Evolutionary conservation across 2,888 invertebrate species (phyloP).

Genomic region (Caenorhabditis virilis): DNA sequence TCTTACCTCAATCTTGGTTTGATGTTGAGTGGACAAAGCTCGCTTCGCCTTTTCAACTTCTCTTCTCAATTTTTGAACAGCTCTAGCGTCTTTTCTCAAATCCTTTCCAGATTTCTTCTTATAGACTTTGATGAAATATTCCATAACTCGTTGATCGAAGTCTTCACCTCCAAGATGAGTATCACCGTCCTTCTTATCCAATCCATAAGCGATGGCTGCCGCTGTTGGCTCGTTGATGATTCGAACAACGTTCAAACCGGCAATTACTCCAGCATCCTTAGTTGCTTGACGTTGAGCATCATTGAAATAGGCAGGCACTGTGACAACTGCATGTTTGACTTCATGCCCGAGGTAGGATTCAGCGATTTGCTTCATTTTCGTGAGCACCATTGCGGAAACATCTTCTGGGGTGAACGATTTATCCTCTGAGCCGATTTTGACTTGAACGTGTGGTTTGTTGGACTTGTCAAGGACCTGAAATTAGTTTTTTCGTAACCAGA

Average conservation of each 20-base stretch:
- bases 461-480: conserved; percentile 80
- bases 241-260: conserved; percentile 74
- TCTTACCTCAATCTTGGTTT: conserved; percentile 81
- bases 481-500: neutral
- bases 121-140: conserved; percentile 91
- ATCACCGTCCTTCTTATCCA: conserved; percentile 69
- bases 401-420: conserved; percentile 97
- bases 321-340: conserved; percentile 84
- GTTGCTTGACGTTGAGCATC: conserved; percentile 90
- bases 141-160: conserved; percentile 74
- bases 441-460: conserved; percentile 90
- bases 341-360: conserved; percentile 75
- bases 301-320: conserved; percentile 97
- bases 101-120: conserved; percentile 71
- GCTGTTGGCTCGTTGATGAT: conserved; percentile 85
- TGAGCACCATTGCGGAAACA: conserved; percentile 92
- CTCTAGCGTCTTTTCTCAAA: conserved; percentile 69
- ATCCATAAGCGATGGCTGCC: conserved; percentile 67
- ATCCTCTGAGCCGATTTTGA: conserved; percentile 79
- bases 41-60: conserved; percentile 71
- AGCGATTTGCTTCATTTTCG: conserved; percentile 69
- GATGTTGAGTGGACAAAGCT: conserved; percentile 89
- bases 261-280: conserved; percentile 90
- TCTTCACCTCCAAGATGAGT: conserved; percentile 83
- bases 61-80: conserved; percentile 70